A percentile compares a stretch with the other conserved stretches of the same genome.
phyloP scores from a whole-genome alignment of 2,797 vertebrate species.

The Mus minutoides region DNA sequence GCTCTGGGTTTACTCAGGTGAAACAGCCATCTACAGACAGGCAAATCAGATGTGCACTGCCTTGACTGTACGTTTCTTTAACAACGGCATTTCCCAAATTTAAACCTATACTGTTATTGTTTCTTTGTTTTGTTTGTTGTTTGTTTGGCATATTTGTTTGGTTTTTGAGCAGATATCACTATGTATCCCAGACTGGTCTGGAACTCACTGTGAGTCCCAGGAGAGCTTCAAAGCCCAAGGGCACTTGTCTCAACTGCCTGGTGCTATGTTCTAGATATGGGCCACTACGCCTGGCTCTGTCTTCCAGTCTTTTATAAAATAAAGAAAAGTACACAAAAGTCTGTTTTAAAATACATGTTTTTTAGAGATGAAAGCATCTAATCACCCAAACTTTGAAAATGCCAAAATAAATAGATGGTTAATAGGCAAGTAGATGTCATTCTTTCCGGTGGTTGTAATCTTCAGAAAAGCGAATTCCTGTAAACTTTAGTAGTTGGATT shows the following conservation, averaged over 20 bases:
- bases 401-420: not conserved
- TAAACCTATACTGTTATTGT: not conserved
- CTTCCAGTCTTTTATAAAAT: not conserved
- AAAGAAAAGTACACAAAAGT: not conserved
- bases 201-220: not conserved
- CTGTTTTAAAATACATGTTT: conserved; percentile 9
- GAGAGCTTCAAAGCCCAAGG: not conserved
- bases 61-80: not conserved
- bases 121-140: not conserved
- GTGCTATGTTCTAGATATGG: not conserved
- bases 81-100: not conserved
- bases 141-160: not conserved
- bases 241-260: not conserved
- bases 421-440: not conserved
- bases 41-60: not conserved
- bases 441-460: not conserved
- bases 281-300: not conserved
- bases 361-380: not conserved
- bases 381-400: conserved; percentile 34
- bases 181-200: not conserved
- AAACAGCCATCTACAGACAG: not conserved
- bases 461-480: conserved; percentile 15
- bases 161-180: not conserved
- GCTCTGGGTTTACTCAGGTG: not conserved
- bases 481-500: conserved; percentile 39